Evolutionary conservation across 2,888 invertebrate species (phyloP).

Genomic region (Conus canariensis): DNA sequence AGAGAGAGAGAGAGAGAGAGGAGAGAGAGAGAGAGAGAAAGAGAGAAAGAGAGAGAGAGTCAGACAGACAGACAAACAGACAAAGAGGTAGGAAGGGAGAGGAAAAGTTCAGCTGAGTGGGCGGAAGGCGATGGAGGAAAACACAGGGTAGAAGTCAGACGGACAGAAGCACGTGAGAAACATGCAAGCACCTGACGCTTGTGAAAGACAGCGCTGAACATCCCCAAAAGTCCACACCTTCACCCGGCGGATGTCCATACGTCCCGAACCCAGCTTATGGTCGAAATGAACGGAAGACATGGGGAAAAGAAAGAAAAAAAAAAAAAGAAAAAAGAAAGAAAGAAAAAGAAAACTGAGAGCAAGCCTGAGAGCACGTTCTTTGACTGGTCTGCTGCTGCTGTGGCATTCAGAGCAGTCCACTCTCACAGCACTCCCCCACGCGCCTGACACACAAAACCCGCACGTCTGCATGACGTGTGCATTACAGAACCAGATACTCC

Average conservation of each 20-base stretch:
- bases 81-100: background rate
- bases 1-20: slow-evolving; percentile 13
- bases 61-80: background rate
- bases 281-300: background rate
- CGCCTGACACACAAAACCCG: too few relatives aligned
- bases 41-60: background rate
- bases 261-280: too few relatives aligned
- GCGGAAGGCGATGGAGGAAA: background rate
- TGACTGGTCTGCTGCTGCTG: too few relatives aligned
- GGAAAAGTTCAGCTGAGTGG: background rate
- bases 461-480: too few relatives aligned
- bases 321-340: background rate
- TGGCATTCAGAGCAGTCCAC: too few relatives aligned
- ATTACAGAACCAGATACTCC: too few relatives aligned
- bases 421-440: too few relatives aligned
- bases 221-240: too few relatives aligned
- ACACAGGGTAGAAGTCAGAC: background rate
- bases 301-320: background rate
- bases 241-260: too few relatives aligned
- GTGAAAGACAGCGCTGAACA: too few relatives aligned
- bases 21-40: background rate
- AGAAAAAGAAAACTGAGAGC: background rate
- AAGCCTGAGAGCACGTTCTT: background rate
- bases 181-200: too few relatives aligned
- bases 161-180: background rate